Conservation (phyloP, 2,113 vertebrate species). For the Apodemus sylvaticus region DNA sequence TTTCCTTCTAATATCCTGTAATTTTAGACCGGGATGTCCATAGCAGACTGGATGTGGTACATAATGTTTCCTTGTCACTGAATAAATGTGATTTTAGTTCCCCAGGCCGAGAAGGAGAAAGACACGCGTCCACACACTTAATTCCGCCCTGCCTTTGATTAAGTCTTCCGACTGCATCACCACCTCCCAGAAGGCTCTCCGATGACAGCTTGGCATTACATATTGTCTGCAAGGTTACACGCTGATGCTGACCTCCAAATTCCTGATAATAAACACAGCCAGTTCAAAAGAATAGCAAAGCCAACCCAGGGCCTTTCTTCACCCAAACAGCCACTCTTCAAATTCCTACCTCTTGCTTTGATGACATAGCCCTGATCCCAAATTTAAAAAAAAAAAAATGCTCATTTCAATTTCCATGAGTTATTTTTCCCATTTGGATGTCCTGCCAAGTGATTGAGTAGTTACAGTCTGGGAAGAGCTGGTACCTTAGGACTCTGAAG, state of each 20-base stretch:
- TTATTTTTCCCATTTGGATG: neutral
- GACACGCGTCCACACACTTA: neutral
- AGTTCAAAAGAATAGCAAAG: neutral
- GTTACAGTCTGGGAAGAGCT: neutral
- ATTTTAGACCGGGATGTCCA: neutral
- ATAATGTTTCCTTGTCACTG: neutral
- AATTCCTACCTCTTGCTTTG: constrained; percentile 17
- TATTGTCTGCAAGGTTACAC: neutral
- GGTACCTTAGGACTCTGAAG: neutral
- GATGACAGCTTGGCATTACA: neutral
- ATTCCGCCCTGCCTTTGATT: neutral
- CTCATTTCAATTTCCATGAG: neutral
- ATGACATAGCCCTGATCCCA: neutral
- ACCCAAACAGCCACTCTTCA: neutral
- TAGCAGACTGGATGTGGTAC: neutral
- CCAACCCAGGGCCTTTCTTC: neutral
- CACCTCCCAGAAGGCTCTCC: neutral
- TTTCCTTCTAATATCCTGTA: constrained; percentile 50
- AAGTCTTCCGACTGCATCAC: neutral
- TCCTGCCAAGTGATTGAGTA: neutral
- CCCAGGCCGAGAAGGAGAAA: neutral
- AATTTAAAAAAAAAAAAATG: neutral
- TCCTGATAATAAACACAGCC: neutral
- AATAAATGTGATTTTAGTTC: neutral
- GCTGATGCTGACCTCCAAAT: neutral